Evolutionary conservation across 1,140 invertebrate species (phyloP), one percentile per base, ranked within the genome.

Genomic region (Limonius californicus): DNA sequence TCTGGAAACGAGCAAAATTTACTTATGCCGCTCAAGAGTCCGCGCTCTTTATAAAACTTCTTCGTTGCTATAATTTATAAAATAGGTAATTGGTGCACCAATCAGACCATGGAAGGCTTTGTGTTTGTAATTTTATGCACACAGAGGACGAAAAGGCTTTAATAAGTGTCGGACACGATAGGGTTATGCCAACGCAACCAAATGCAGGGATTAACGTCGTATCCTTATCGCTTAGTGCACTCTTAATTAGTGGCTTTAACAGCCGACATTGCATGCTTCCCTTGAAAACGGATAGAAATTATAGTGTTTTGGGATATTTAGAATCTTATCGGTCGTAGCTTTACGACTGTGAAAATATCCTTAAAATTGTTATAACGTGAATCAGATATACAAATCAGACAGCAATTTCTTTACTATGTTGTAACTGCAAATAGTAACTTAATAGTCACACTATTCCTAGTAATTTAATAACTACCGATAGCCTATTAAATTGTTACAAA

Each of bases 201-300:
- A 27, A 27, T 27, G 23, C 42, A 45, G 42, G 42, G 42, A 45
- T 45, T 45, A 45, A 6, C n/a, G 42, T 45, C 16, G 2, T 45
- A 45, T 45, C 42, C 42, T 45, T 45, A 45, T 45, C 42, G 42
- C 42, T 45, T 45, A 45, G n/a, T 45, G 42, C 42, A 45, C 42
- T 18, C 16, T 45, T 45, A 45, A 45, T 45, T 45, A 45, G 16
- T n/a, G n/a, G 42, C n/a, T 45, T 45, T 45, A 18, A n/a, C n/a
- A 4, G 16, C 6, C 42, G n/a, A 45, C n/a, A 45, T 45, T 45
- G 42, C 42, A 45, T 45, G 42, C 42, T 45, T 45, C 12, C 42
- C 42, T 45, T n/a, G 23, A 27, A 27, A 27, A 27, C 9, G 23
- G 23, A 27, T 3, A 27, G 23, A 27, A 27, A 27, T 27, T 27